A percentile compares a stretch with the other conserved stretches of the same genome.
phyloP scores from a whole-genome alignment of 2,113 vertebrate species.

The Mesembrinibis cayennensis region DNA sequence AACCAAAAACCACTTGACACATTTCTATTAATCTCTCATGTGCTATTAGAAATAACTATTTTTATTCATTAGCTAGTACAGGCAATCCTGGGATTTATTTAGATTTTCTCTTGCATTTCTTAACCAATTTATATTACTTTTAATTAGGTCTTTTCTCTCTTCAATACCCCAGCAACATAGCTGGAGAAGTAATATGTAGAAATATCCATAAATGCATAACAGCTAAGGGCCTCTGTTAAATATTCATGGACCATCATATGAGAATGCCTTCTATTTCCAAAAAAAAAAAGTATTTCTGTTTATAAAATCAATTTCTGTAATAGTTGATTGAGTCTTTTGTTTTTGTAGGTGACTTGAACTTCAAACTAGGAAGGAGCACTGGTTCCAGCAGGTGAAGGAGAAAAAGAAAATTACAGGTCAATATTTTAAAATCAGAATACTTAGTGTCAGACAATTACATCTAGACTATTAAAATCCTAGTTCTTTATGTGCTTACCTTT shows the following conservation, averaged over 20 bases:
- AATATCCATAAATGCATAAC: constrained; percentile 66
- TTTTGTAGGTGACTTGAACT: neutral
- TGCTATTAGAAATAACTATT: constrained; percentile 44
- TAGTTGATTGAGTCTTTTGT: neutral
- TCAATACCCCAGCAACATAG: constrained; percentile 53
- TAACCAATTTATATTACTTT: constrained; percentile 62
- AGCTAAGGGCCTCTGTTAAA: constrained; percentile 63
- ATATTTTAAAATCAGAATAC: neutral
- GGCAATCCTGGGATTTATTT: constrained; percentile 65
- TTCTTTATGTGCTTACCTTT: neutral
- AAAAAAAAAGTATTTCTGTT: constrained; percentile 65
- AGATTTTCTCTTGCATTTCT: constrained; percentile 66
- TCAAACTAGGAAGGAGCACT: neutral
- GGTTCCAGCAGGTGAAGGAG: neutral
- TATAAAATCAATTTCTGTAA: constrained; percentile 56
- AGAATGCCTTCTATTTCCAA: constrained; percentile 46
- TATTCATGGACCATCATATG: constrained; percentile 61
- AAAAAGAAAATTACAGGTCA: neutral
- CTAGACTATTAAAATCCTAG: neutral
- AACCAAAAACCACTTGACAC: constrained; percentile 14
- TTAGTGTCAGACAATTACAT: neutral
- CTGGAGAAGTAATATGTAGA: constrained; percentile 60
- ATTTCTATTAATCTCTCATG: constrained; percentile 58
- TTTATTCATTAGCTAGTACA: constrained; percentile 52
- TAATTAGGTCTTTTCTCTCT: constrained; percentile 72